Percentiles rank a stretch among this genome's conserved stretches.
Conservation (phyloP, 30 jellyfish, hydroid and myxozoan genomes). For the Pelagia noctiluca region DNA sequence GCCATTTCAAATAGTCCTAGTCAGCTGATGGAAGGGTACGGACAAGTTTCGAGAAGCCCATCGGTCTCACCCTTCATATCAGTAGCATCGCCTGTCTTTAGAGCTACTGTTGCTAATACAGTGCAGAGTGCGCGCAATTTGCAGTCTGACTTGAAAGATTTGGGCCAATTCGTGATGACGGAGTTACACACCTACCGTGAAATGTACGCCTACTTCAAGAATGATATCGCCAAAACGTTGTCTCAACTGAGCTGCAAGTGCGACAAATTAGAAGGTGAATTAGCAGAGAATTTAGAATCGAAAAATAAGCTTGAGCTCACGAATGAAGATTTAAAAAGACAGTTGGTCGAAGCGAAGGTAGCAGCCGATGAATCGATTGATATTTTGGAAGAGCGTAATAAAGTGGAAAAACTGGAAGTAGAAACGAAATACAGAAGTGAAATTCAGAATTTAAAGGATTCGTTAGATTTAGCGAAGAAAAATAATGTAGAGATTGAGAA, state of each 20-base stretch:
- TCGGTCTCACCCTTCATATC: slow-evolving; percentile 15
- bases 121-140: not conserved
- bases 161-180: not conserved
- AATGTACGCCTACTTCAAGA: not conserved
- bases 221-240: not conserved
- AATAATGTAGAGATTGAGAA: too few species aligned
- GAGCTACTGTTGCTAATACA: slow-evolving; percentile 8
- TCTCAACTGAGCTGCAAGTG: not conserved
- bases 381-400: not conserved
- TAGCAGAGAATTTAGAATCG: not conserved
- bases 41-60: not conserved
- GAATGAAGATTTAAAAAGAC: slow-evolving; percentile 11
- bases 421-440: not conserved
- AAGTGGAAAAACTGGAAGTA: not conserved
- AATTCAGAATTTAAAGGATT: too few species aligned
- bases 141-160: not conserved
- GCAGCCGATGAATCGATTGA: not conserved
- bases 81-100: not conserved
- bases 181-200: not conserved
- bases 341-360: not conserved
- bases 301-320: not conserved
- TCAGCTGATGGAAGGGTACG: not conserved
- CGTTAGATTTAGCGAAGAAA: too few species aligned
- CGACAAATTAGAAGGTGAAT: not conserved
- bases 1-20: too few species aligned